phyloP scores from a whole-genome alignment of 2,797 vertebrate species.

The Anabas testudineus region DNA sequence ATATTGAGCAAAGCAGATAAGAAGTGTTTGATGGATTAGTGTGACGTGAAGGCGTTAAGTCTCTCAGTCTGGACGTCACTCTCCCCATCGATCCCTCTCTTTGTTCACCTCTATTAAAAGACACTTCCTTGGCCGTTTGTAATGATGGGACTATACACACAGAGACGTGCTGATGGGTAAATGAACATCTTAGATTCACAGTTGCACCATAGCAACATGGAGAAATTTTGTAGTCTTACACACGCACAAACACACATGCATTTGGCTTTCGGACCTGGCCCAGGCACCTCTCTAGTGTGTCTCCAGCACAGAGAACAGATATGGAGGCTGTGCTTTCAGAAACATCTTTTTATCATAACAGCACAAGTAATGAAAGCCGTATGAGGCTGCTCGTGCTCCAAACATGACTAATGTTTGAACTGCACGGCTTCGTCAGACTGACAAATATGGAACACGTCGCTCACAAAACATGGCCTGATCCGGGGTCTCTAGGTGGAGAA shows the following conservation, averaged over 20 bases:
- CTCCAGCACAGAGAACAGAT: slow-evolving; percentile 51
- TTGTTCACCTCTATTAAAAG: slow-evolving; percentile 68
- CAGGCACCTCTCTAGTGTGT: slow-evolving; percentile 45
- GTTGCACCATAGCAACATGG: slow-evolving; percentile 21
- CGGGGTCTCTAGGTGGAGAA: slow-evolving; percentile 46
- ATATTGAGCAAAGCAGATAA: slow-evolving; percentile 75
- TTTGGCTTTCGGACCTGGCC: slow-evolving; percentile 55
- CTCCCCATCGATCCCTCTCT: slow-evolving; percentile 49
- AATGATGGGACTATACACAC: slow-evolving; percentile 20
- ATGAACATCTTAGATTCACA: slow-evolving; percentile 48
- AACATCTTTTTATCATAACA: slow-evolving; percentile 78
- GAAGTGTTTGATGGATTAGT: slow-evolving; percentile 72
- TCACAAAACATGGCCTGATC: slow-evolving; percentile 58
- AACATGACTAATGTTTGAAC: slow-evolving; percentile 79
- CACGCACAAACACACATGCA: slow-evolving; percentile 11
- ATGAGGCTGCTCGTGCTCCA: slow-evolving; percentile 65
- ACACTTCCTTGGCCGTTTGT: slow-evolving; percentile 60
- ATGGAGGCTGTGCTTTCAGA: slow-evolving; percentile 58
- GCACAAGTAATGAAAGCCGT: slow-evolving; percentile 73
- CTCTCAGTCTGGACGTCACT: slow-evolving; percentile 54
- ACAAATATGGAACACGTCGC: slow-evolving; percentile 61
- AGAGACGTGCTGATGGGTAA: slow-evolving; percentile 60
- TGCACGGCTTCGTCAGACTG: slow-evolving; percentile 57
- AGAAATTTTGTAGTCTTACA: slow-evolving; percentile 38
- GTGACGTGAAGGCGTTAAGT: slow-evolving; percentile 63